Evolutionary conservation across 2,113 vertebrate genomes (phyloP), one percentile per base, ranked within the genome.

Genomic region (Etheostoma cragini): DNA sequence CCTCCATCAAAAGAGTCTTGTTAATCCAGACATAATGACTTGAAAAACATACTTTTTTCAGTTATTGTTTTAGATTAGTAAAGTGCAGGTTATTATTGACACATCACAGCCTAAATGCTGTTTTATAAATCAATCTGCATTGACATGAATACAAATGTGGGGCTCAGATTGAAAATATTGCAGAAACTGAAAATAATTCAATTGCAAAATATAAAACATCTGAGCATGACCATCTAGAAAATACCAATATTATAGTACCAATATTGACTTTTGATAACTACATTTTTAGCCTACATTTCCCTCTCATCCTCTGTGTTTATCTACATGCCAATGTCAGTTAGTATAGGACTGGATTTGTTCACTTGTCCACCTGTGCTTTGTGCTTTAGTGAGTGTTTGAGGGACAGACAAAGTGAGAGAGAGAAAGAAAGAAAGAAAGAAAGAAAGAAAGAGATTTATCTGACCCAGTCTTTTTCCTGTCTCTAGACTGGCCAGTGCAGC

Each of bases 391-490:
- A 56, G 56, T 66, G 67, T 61, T 14, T 57, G 47, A 52, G 63
- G 5, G 38, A 42, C 38, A 4, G 22, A 16, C 52, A 6, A 38
- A 1, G 49, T 1, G 60, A 12, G 19, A n/a, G 42, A 4, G 14
- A 24, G 68, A 24, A 3, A 14, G 46, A 11, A 30, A 13, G 35
- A 7, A 6, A 21, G 53, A 1, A 1, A 14, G 73, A 17, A 8
- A 11, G 45, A n/a, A 26, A 10, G 21, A 47, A 52, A 8, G 12
- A 7, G 72, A 24, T 64, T 45, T 50, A 24, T 81, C 83, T 91
- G 86, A 90, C 78, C 42, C 35, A 38, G 68, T 92, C 19, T 93
- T 72, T 94, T 71, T 92, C 85, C 80, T 90, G 21, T 88, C 90
- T 88, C 77, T 91, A 94, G 84, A 90, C 81, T 83, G 78, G 82